These are phyloP conservation scores for Drosophila bifasciata DNA, from an alignment of 1,140 invertebrate species.

Conservation along the genomic window DNA sequence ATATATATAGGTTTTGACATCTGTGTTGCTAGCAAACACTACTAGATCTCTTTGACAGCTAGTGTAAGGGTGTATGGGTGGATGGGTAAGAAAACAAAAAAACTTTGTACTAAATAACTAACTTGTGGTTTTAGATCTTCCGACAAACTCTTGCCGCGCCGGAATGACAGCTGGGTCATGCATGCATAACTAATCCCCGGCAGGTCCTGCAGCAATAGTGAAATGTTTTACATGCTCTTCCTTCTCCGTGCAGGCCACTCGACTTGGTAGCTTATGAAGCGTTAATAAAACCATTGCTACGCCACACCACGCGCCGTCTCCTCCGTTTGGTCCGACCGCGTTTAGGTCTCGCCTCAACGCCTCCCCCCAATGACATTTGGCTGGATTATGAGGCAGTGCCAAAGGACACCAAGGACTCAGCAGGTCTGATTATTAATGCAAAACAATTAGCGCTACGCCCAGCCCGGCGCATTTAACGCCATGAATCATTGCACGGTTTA, in stretches of 20 bases:
- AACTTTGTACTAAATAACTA: slow-evolving; percentile 30
- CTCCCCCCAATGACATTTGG: slow-evolving; percentile 11
- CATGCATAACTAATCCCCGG: slow-evolving; percentile 45
- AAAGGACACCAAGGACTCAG: slow-evolving; percentile 1
- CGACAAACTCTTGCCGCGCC: slow-evolving; percentile 5
- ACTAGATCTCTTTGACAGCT: not conserved
- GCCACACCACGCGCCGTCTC: not conserved
- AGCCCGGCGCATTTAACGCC: slow-evolving; percentile 34
- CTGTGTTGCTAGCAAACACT: not conserved
- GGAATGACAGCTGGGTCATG: slow-evolving; percentile 22
- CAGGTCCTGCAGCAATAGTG: slow-evolving; percentile 36
- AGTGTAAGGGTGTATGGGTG: no score
- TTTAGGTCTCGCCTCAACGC: not conserved
- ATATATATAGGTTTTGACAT: not conserved
- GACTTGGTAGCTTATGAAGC: slow-evolving; percentile 28
- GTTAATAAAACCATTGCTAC: slow-evolving; percentile 21
- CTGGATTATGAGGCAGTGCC: slow-evolving; percentile 9
- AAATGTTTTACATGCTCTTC: slow-evolving; percentile 24
- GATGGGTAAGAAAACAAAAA: slow-evolving; percentile 1
- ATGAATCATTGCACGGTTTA: slow-evolving; percentile 33
- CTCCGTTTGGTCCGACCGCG: not conserved
- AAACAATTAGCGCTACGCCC: slow-evolving; percentile 47
- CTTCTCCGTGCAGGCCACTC: slow-evolving; percentile 9
- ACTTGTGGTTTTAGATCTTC: slow-evolving; percentile 33
- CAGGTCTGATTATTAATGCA: slow-evolving; percentile 48